Base-by-base conservation (phyloP, 2,888 invertebrate species). In the Pyrochroa serraticornis region DNA sequence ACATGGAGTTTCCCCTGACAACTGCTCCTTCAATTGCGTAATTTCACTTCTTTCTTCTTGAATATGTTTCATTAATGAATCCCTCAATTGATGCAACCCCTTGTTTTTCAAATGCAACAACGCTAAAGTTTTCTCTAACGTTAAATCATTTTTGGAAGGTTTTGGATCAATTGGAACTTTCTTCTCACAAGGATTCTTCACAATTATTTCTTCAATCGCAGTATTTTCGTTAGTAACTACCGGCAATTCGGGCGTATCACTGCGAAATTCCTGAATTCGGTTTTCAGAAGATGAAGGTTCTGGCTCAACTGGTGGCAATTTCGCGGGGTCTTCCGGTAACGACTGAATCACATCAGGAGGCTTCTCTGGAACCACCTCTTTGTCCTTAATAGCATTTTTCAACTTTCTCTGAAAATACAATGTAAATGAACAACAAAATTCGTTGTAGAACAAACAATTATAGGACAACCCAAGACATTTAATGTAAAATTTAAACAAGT, bases 41-140 rank as follows among this genome's bases (percentile, higher is more conserved):
- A 91, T 87, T 80, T 92, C 91, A 36, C 86, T 85, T 67, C 85
- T 87, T 77, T 92, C 92, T 0, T 85, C 84, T 71, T 87, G 85
- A 49, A 92, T 90, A 71, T 88, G 86, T 1, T 85, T 84, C 72
- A 87, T 86, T 7, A 92, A 77, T 42, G 87, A 81, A 1, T 86
- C 85, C 64, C 90, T 89, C 69, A 92, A 81, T 62, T 86, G 86
- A 30, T 89, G 75, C 59, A 88, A 81, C 65, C 87, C 86, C 1
- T 85, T 84, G 65, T 87, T 86, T 75, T 88, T 88, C n/a, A 87
- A 77, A 73, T 88, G 72, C 48, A 87, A 77, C 42, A 85, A 73
- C 32, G 57, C 62, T 48, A 60, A 65, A 62, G n/a, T 58, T 43
- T 62, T 58, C 36, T 65, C 60, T 33, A 60, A 9, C n/a, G 39